Base-by-base conservation (phyloP, 37 sponge, comb jelly and placozoan genomes). In the Trichoplax adhaerens region DNA sequence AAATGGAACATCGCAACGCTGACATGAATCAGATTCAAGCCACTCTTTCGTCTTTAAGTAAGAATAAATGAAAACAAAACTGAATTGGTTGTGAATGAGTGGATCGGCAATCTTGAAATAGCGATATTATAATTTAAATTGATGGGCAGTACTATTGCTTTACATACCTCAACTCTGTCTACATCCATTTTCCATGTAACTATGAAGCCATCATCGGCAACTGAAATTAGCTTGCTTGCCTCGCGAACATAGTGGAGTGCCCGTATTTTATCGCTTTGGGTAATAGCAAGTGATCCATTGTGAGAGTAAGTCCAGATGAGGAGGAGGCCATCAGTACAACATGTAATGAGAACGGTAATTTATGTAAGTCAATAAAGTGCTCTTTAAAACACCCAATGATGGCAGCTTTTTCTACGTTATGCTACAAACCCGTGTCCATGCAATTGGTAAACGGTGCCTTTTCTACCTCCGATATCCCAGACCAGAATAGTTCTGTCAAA, bases 371-470 rank as follows among this genome's bases (percentile, higher is more conserved):
- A 10, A 60, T 60, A 10, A 12, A 10, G 12, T 10, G 12, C 12
- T 12, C 62, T 60, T 60, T 10, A 12, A 10, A 12, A 60, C 10
- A 12, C 10, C 12, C 12, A 12, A 60, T 12, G 10, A 12, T 12
- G 12, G 62, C 62, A 60, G 62, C 12, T 12, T 12, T 12, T 60
- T 12, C 10, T 60, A 60, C 10, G 12, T 60, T 12, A 12, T 60
- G 62, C 12, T 12, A 60, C 62, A 60, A 60, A 91, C 93, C 61
- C 76, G 78, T 98, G 99, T 65, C 93, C 88, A 48, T 82, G 80
- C 56, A 98, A 81, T 64, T 98, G 91, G 69, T 84, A 89, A n/a
- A 93, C 93, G 10, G 80, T 86, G 76, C 99, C 99, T 57, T 91
- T 79, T 69, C 81, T 83, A 53, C 83, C 80, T 5, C 90, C 99